Evolutionary conservation across 2,797 vertebrate genomes (phyloP).

Genomic region (Gadopsis marmoratus): DNA sequence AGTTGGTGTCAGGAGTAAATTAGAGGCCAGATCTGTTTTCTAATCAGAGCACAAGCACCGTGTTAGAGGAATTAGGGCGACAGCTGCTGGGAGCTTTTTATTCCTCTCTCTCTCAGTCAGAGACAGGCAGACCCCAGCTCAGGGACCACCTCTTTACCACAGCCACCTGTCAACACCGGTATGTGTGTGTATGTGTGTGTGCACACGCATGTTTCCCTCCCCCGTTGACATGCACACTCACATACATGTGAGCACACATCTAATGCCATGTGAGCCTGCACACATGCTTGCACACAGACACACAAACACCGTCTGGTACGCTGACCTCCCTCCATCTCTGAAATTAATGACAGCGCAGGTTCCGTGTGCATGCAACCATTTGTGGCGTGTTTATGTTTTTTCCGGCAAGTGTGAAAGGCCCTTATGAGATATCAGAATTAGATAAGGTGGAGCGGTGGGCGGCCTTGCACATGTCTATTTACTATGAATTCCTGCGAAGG

Average conservation of each 20-base stretch:
- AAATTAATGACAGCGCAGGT: conserved; percentile 81
- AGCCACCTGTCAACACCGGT: conserved; percentile 84
- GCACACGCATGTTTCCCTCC: conserved; percentile 40
- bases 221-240: conserved; percentile 40
- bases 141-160: conserved; percentile 86
- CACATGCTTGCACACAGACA: conserved; percentile 61
- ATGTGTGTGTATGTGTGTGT: conserved; percentile 36
- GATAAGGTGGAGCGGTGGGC: conserved; percentile 76
- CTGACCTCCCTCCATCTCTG: conserved; percentile 76
- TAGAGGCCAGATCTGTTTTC: conserved; percentile 97
- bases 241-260: conserved; percentile 59
- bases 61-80: conserved; percentile 96
- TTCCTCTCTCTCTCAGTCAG: conserved; percentile 82
- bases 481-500: conserved; percentile 55
- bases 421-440: conserved; percentile 73
- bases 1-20: conserved; percentile 96
- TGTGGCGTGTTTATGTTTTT: conserved; percentile 69
- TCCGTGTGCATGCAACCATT: conserved; percentile 57
- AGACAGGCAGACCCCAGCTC: conserved; percentile 83
- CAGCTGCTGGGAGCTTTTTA: conserved; percentile 92
- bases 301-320: conserved; percentile 69
- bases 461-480: conserved; percentile 74
- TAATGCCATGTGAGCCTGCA: conserved; percentile 45
- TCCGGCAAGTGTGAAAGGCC: conserved; percentile 71
- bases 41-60: conserved; percentile 98